Conservation (phyloP, 2,113 vertebrate species). For the Puffinus mauretanicus region DNA sequence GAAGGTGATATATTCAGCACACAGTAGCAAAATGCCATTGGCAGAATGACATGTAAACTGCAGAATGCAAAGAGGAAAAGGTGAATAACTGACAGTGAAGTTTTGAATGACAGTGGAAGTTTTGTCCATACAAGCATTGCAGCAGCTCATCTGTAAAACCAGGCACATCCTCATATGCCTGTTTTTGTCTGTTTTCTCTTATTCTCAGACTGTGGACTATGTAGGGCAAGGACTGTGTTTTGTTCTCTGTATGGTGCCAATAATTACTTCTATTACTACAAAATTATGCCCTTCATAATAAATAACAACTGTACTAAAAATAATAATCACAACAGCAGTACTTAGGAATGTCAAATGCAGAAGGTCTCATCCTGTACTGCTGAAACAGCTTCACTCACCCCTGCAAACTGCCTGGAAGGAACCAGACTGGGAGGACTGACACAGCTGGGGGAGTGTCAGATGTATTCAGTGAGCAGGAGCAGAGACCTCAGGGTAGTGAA, state of each 20-base stretch:
- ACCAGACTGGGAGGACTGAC: not conserved
- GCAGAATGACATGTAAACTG: not conserved
- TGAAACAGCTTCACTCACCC: not conserved
- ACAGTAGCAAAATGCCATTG: not conserved
- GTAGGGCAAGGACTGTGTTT: not conserved
- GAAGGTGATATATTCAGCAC: not conserved
- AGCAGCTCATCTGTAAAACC: not conserved
- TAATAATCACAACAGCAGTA: not conserved
- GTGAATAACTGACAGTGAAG: not conserved
- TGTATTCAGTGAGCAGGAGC: not conserved
- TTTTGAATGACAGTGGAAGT: not conserved
- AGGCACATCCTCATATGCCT: not conserved
- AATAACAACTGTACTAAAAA: not conserved
- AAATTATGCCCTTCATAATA: not conserved
- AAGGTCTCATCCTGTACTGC: not conserved
- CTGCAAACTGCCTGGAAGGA: not conserved
- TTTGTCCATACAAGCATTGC: not conserved
- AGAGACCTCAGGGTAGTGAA: not conserved
- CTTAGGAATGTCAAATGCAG: not conserved
- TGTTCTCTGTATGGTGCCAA: not conserved
- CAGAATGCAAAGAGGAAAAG: not conserved
- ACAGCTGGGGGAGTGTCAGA: not conserved
- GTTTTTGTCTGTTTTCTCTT: not conserved
- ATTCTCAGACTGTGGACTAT: not conserved
- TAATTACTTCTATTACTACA: not conserved